Percentiles rank a stretch among this genome's conserved stretches.
These are phyloP conservation scores for Hermetia illucens DNA, from an alignment of 1,140 invertebrate species.

Conservation along the genomic window DNA sequence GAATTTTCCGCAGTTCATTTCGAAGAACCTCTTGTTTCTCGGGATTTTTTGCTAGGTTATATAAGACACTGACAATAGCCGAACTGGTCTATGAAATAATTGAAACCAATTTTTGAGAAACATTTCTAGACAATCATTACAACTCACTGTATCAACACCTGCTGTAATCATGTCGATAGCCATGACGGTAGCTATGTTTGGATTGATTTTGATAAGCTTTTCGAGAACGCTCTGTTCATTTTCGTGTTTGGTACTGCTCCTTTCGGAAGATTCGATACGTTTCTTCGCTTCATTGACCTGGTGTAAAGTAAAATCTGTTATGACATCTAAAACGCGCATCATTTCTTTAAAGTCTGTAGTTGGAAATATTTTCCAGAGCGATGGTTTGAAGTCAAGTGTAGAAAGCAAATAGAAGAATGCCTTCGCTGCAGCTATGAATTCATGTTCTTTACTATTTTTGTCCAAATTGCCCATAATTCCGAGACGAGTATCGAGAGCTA, in stretches of 20 bases:
- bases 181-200: constrained; percentile 43
- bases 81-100: constrained; percentile 11
- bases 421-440: constrained; percentile 48
- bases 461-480: constrained; percentile 32
- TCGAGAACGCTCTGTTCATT: constrained; percentile 35
- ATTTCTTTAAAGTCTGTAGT: constrained; percentile 41
- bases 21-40: constrained; percentile 54
- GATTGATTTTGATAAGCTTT: constrained; percentile 40
- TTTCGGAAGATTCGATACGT: constrained; percentile 10
- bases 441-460: constrained; percentile 42
- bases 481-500: constrained; percentile 12
- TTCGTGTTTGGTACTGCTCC: constrained; percentile 12
- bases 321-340: constrained; percentile 28
- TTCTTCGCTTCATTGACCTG: constrained; percentile 10
- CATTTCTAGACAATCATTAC: neutral
- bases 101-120: neutral
- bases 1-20: constrained; percentile 42
- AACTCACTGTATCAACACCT: constrained; percentile 55
- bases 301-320: constrained; percentile 8
- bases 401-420: constrained; percentile 43
- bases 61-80: constrained; percentile 8
- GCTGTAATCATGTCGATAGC: constrained; percentile 56
- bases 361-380: constrained; percentile 41
- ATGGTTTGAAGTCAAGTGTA: constrained; percentile 43
- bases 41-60: constrained; percentile 44